Percentiles rank a stretch among this genome's conserved stretches.
These are phyloP conservation scores for Hylaeus volcanicus DNA, from an alignment of 1,140 invertebrate species.

Conservation along the genomic window DNA sequence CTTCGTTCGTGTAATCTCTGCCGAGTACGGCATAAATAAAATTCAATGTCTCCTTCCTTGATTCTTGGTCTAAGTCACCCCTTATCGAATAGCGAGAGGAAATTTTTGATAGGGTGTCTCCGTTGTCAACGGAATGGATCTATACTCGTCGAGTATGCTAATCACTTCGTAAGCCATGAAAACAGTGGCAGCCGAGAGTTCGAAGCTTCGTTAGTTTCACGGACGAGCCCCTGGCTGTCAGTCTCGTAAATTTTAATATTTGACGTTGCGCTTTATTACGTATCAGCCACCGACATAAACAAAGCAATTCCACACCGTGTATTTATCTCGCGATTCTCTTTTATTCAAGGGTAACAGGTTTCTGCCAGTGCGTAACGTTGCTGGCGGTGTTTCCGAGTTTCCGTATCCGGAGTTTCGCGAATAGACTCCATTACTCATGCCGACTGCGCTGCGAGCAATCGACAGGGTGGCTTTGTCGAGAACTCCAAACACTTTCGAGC, in stretches of 20 bases:
- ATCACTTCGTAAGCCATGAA: too few relatives aligned
- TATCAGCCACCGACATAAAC: neutral
- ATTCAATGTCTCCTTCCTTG: neutral
- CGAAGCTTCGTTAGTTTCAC: neutral
- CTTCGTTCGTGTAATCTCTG: neutral
- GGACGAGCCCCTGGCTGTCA: neutral
- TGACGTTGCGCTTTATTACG: neutral
- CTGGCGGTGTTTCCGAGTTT: neutral
- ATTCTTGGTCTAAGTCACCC: too few relatives aligned
- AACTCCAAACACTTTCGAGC: neutral
- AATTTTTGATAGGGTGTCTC: too few relatives aligned
- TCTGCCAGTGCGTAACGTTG: neutral
- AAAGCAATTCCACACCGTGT: neutral
- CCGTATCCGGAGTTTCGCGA: slow-evolving; percentile 18
- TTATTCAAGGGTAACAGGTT: slow-evolving; percentile 40
- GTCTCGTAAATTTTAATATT: neutral
- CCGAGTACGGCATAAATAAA: neutral
- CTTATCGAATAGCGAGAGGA: too few relatives aligned
- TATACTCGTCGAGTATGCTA: too few relatives aligned
- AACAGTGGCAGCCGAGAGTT: neutral
- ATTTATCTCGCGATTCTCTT: slow-evolving; percentile 4
- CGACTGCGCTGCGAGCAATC: neutral
- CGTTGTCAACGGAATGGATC: too few relatives aligned
- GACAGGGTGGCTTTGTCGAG: neutral
- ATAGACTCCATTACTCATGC: neutral